Conservation (phyloP, 2,113 vertebrate genomes). For the Rhodinocichla rosea region DNA sequence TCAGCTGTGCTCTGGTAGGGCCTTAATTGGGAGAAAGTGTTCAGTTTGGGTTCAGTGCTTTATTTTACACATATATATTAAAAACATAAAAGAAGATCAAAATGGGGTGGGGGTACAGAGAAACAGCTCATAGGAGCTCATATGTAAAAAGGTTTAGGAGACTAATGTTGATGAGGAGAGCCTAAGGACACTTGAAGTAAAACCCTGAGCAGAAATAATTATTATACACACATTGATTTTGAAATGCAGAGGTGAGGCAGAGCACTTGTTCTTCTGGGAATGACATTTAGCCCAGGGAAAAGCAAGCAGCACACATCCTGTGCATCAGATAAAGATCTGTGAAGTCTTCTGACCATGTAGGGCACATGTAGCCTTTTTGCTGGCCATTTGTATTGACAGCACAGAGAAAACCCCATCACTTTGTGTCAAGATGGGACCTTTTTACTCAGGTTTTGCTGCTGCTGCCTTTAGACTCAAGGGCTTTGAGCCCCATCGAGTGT, state of each 20-base stretch:
- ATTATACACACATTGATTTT: background rate
- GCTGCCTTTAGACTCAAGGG: background rate
- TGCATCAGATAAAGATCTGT: background rate
- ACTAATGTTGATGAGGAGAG: background rate
- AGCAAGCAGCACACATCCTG: background rate
- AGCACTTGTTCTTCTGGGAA: background rate
- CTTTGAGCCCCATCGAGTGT: rapidly evolving
- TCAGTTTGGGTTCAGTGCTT: constrained; percentile 62
- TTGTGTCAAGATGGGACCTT: background rate
- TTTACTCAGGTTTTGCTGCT: background rate
- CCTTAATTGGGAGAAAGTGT: constrained; percentile 66
- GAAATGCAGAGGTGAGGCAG: background rate
- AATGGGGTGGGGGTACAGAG: background rate
- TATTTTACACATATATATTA: constrained; percentile 21
- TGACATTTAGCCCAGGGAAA: background rate
- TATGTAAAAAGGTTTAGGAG: constrained; percentile 4
- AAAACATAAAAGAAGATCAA: background rate
- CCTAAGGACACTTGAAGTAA: background rate
- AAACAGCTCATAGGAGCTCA: constrained; percentile 25
- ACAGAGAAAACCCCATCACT: background rate
- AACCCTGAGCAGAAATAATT: background rate
- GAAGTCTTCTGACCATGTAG: background rate
- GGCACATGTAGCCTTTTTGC: background rate
- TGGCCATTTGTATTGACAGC: background rate
- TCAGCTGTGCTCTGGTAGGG: constrained; percentile 51